These are phyloP conservation scores for Danio aesculapii DNA, from an alignment of 2,797 vertebrate species.

Conservation along the genomic window DNA sequence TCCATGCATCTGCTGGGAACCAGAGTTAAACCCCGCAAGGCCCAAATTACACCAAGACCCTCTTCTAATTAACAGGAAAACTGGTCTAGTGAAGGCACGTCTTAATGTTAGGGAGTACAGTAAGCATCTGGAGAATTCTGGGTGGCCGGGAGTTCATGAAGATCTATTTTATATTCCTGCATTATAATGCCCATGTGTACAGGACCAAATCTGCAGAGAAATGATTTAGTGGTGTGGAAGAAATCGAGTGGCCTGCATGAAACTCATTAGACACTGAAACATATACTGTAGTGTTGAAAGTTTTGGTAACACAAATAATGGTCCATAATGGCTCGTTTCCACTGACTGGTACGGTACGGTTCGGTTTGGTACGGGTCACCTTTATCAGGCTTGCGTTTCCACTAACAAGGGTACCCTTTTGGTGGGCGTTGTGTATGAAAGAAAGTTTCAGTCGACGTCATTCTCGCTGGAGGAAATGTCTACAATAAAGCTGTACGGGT, in stretches of 20 bases:
- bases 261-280: neutral
- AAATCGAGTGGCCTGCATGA: neutral
- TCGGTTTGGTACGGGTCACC: too few relatives aligned
- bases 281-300: too few relatives aligned
- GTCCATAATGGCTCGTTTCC: too few relatives aligned
- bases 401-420: too few relatives aligned
- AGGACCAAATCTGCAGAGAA: neutral
- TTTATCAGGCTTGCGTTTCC: too few relatives aligned
- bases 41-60: neutral
- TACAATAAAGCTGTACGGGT: too few relatives aligned
- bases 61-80: neutral
- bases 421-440: too few relatives aligned
- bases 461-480: too few relatives aligned
- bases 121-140: neutral
- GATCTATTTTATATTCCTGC: neutral
- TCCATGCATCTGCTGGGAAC: conserved; percentile 27
- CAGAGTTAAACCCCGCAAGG: neutral
- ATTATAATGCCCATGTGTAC: neutral
- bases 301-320: too few relatives aligned
- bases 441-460: too few relatives aligned
- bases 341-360: too few relatives aligned
- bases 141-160: neutral
- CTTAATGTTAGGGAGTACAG: neutral
- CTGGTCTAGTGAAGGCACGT: neutral
- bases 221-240: neutral